Evolutionary conservation across 2,113 vertebrate genomes (phyloP).

Genomic region (Dipodomys merriami): DNA sequence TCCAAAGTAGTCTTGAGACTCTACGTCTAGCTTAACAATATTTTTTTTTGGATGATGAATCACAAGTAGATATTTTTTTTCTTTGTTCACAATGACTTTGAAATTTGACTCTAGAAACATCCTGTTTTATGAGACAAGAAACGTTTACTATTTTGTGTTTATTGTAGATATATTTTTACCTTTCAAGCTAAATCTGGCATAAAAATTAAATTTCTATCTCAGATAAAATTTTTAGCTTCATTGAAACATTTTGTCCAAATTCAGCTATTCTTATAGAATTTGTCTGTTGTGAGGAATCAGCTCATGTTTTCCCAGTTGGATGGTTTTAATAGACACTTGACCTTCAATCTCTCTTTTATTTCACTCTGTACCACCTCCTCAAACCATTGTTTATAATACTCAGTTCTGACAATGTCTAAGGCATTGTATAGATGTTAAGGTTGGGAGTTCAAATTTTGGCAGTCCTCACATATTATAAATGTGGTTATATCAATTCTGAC

Average conservation of each 20-base stretch:
- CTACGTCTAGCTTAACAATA: no score
- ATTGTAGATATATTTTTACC: conserved; percentile 25
- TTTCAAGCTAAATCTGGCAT: conserved; percentile 32
- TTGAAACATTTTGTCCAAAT: not conserved
- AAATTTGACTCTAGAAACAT: conserved; percentile 4
- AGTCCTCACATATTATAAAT: not conserved
- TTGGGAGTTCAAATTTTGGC: not conserved
- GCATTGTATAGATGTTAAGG: not conserved
- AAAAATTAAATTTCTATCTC: conserved; percentile 11
- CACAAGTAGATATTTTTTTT: not conserved
- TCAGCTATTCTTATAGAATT: conserved; percentile 9
- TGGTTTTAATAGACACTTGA: not conserved
- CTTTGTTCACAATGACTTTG: not conserved
- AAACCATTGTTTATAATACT: not conserved
- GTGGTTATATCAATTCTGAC: not conserved
- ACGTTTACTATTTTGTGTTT: not conserved
- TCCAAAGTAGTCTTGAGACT: no score
- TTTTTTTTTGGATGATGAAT: no score
- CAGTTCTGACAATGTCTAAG: not conserved
- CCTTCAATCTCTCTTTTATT: not conserved
- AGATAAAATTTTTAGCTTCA: not conserved
- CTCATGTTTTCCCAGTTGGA: not conserved
- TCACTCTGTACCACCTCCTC: not conserved
- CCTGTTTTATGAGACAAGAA: not conserved
- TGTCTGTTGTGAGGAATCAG: not conserved